Evolutionary conservation across 2,113 vertebrate genomes (phyloP), one percentile per base, ranked within the genome.

Genomic region (Neolamprologus toae): DNA sequence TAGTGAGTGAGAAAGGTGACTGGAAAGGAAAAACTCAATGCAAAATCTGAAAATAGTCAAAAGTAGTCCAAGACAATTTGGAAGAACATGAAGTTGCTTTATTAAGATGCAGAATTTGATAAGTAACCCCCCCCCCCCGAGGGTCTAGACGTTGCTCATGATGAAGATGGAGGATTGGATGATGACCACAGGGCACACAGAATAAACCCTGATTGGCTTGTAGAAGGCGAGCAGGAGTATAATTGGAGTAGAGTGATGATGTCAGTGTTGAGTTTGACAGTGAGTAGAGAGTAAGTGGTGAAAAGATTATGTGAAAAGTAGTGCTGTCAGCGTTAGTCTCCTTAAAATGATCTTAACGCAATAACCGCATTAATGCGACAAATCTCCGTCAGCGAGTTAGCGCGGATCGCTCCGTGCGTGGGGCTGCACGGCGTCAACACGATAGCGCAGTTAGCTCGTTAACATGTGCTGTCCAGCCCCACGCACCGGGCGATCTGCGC

Each of bases 391-490:
- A 33, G 28, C 5, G 5, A 61, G 28, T 61, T 33, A 61, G 5
- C 1, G 14, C 8, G 0, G 57, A 31, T 17, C 0, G 14, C 57
- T 0, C 26, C 2, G 14, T 61, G 14, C 2, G 0, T 61, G 57
- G 57, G 28, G 57, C 12, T 61, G 28, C 28, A 17, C 28, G 3
- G 16, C 5, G 5, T 33, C 28, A 61, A 61, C 28, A 1, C 2
- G 3, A 33, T 61, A 33, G 57, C 3, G 2, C 5, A 61, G 57
- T 61, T 61, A 61, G 57, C 28, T 61, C 16, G 1, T 61, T 61
- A 61, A 61, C 28, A 17, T 10, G 57, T 61, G 57, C 28, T 9
- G 16, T 19, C 16, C 57, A 33, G 57, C 57, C 57, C 14, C 28
- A 4, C 2, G 3, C 2, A 31, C 26, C 2, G 8, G 57, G 14